Conservation (phyloP, 2,888 invertebrate genomes). For the Drosophila gaucha region DNA sequence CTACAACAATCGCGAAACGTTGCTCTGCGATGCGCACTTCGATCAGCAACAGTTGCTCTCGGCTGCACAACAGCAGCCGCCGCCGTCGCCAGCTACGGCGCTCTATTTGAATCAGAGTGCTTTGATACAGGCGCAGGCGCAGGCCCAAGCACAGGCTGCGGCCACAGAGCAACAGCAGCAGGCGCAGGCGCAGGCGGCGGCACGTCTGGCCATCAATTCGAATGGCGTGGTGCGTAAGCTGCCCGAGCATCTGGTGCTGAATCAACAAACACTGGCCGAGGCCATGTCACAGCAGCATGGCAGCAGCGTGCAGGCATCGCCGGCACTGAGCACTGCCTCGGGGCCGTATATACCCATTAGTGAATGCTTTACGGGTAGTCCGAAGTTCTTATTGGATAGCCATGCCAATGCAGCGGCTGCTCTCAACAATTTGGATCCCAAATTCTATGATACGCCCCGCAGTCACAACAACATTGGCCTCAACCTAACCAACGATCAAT, state of each 20-base stretch:
- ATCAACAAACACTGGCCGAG: constrained; percentile 78
- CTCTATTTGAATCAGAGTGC: constrained; percentile 76
- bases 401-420: constrained; percentile 62
- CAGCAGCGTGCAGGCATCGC: constrained; percentile 86
- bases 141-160: constrained; percentile 42
- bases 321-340: constrained; percentile 88
- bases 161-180: constrained; percentile 31
- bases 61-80: constrained; percentile 70
- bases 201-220: constrained; percentile 71
- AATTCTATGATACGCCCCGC: constrained; percentile 86
- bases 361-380: constrained; percentile 94
- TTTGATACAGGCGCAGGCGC: constrained; percentile 63
- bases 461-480: constrained; percentile 84
- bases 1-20: constrained; percentile 82
- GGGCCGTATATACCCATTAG: constrained; percentile 96
- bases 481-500: constrained; percentile 85
- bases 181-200: constrained; percentile 34
- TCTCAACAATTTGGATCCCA: constrained; percentile 85
- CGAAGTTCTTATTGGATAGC: constrained; percentile 79
- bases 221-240: constrained; percentile 83
- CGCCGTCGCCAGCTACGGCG: constrained; percentile 73
- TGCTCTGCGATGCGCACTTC: constrained; percentile 79
- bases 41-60: constrained; percentile 73
- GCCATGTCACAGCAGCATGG: constrained; percentile 57
- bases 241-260: constrained; percentile 84